Percentiles rank a stretch among this genome's conserved stretches.
These are phyloP conservation scores for Nesidiocoris tenuis DNA, from an alignment of 2,888 invertebrate genomes.

Conservation along the genomic window DNA sequence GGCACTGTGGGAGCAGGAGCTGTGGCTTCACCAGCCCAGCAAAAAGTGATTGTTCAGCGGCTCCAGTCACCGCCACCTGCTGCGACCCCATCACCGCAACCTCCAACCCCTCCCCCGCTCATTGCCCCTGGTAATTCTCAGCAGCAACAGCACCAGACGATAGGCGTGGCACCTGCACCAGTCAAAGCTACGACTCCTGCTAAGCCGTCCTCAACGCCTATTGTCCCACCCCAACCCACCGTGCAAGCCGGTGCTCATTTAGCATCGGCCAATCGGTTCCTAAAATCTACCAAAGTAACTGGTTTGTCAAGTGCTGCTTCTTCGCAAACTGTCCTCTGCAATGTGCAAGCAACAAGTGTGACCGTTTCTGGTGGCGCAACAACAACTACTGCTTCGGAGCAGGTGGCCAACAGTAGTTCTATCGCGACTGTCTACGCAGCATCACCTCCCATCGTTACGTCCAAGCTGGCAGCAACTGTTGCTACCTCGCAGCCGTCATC, in stretches of 20 bases:
- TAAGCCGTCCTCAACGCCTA: background rate
- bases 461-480: conserved; percentile 40
- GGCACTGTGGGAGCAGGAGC: conserved; percentile 35
- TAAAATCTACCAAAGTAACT: background rate
- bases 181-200: background rate
- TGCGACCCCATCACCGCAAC: conserved; percentile 37
- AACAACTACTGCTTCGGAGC: conserved; percentile 50
- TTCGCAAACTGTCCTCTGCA: background rate
- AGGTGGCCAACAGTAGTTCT: conserved; percentile 39
- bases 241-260: background rate
- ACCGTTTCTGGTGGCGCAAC: conserved; percentile 52
- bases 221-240: background rate
- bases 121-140: background rate
- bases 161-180: background rate
- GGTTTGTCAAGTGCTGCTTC: background rate
- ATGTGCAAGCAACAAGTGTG: conserved; percentile 48
- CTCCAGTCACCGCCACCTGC: conserved; percentile 49
- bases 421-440: conserved; percentile 14
- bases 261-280: background rate
- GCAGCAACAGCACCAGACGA: conserved; percentile 15
- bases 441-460: conserved; percentile 50
- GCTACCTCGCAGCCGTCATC: conserved; percentile 15
- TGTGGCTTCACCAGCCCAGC: conserved; percentile 34
- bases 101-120: conserved; percentile 15
- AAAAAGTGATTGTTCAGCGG: conserved; percentile 51